Evolutionary conservation across 2,113 vertebrate species (phyloP), one percentile per base, ranked within the genome.

Genomic region (Irena cyanogastra): DNA sequence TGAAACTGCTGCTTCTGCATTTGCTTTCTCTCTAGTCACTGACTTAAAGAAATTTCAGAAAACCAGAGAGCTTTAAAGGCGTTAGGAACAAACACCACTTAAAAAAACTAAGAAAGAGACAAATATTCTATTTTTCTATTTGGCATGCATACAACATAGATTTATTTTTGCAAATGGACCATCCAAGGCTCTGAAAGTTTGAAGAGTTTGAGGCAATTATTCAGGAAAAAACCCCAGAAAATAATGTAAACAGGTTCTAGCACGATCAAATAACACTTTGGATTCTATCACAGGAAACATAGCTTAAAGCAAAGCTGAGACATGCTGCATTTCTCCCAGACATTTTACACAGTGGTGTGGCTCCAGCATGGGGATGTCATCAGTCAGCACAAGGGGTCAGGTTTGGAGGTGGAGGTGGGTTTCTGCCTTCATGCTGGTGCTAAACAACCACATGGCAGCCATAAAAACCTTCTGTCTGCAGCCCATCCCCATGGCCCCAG

Each of bases 1-100:
- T 35, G 68, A 93, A 95, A 93, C 57, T 95, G 87, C 93, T 95
- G 91, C 57, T 94, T 91, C 81, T 94, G 95, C 87, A 74, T 80
- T 94, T 95, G 87, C 75, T 86, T 93, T 88, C 84, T 83, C 54
- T 80, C 24, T 49, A 68, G 44, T 69, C 71, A 45, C 41, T 77
- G 75, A 39, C 23, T 72, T 56, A 68, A 81, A 81, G 59, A 69
- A 30, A 61, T 87, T 87, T 77, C 30, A 44, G 75, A 84, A 89
- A 91, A 70, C 16, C 14, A 54, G 42, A 65, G 33, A 10, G 21
- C 37, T 65, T 50, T 42, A 61, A 84, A 93, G 70, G 74, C 69
- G 57, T 30, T 83, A 61, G 50, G 59, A 91, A 60, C 30, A 85
- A 93, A 87, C 0, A 0, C 20, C 41, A 79, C 42, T 57, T 49